Evolutionary conservation across 2,888 invertebrate species (phyloP), one percentile per base, ranked within the genome.

Genomic region (Ophion ventricosus): DNA sequence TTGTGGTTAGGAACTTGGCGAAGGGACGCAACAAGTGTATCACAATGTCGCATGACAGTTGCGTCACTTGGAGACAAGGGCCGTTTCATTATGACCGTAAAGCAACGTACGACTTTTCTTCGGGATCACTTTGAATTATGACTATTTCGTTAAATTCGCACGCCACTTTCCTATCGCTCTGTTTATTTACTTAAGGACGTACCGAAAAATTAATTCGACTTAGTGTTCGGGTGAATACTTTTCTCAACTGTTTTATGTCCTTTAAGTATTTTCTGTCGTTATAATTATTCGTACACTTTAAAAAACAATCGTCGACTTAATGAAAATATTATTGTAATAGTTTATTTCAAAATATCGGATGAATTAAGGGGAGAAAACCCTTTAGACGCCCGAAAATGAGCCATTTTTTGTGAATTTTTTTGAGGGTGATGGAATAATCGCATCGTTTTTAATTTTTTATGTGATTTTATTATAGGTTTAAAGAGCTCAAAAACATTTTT

Each of bases 11-110:
- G 17, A 49, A 43, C 40, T 66, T 11, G 35, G 2, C 25, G 35
- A 26, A n/a, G 40, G 49, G 64, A 75, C 64, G 74, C 63, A 75
- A 64, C 76, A 76, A 76, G 76, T 76, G 66, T 43, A 40, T 26
- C 2, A 14, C 40, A 43, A 76, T 67, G 29, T 23, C 66, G 20
- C n/a, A 43, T 26, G 76, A 67, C 40, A 57, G 43, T 67, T 76
- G 66, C 76, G 26, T 76, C 67, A 67, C 20, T 67, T 73, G 25
- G 7, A n/a, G 23, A 43, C 26, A 35, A 40, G 14, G 23, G 56
- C 10, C 59, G 2, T 25, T 20, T 20, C 1, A 29, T 25, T 43
- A 23, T 4, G n/a, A 20, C 10, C 54, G 49, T 4, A 1, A 26
- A 54, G 29, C 8, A 14, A 26, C 25, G 25, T 57, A 2, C 20